Base-by-base conservation (phyloP, 2,888 invertebrate genomes). In the Ochropleura plecta region DNA sequence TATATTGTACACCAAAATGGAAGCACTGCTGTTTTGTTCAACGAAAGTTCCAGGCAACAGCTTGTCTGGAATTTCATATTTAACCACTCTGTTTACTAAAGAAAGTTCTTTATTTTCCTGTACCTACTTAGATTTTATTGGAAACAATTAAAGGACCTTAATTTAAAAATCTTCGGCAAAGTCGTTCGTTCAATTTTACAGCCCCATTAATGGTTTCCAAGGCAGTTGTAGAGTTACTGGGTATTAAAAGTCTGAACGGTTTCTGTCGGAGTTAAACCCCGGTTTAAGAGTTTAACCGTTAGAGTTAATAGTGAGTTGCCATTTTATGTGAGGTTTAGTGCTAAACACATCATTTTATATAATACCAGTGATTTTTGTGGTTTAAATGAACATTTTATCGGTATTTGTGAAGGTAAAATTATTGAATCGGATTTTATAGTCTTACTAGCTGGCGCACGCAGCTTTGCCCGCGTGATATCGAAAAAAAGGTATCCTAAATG, bases 221-320 rank as follows among this genome's bases (percentile, higher is more conserved):
- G 55, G 81, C 74, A 62, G 69, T 74, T 77, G 83, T 82, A 84
- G 83, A 84, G 66, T 63, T 74, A 82, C 81, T 83, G 62, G 62
- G 44, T 62, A 84, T 87, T 90, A 89, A 90, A 87, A 83, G 82
- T 86, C 83, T 74, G 78, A 85, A 79, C 75, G 73, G 64, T 60
- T 82, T 85, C 79, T 81, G 83, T 81, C 55, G 65, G 49, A 73
- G 59, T 49, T 79, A 64, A 79, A 76, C 69, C 77, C 46, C 65
- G 30, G 53, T 76, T 79, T 79, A 81, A 81, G 65, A 72, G 53
- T 46, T 42, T 9, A 40, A 18, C 57, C 40, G 59, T 76, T 76
- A 66, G 66, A 42, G 55, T 71, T 62, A 3, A 8, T 0, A 42
- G 53, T 49, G 42, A 48, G 46, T 70, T 48, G 10, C 14, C 9